Evolutionary conservation across 2,888 invertebrate genomes (phyloP).

Genomic region (Napeogenes inachia): DNA sequence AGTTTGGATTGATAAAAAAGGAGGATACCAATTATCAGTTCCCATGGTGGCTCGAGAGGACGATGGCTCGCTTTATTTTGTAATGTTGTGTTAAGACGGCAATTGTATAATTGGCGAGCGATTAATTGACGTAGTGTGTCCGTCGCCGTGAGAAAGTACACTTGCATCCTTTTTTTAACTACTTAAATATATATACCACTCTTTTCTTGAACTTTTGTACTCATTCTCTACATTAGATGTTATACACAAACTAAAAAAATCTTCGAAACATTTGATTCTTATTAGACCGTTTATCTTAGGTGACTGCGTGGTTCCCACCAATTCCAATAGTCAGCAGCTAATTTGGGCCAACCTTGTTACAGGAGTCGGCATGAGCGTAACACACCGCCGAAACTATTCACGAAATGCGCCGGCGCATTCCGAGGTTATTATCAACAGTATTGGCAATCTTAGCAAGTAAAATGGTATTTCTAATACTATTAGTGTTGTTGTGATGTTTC

Average conservation of each 20-base stretch:
- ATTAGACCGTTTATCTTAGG: slow-evolving; percentile 23
- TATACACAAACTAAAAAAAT: not conserved
- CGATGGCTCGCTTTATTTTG: slow-evolving; percentile 25
- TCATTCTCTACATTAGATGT: not conserved
- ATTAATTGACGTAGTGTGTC: slow-evolving; percentile 45
- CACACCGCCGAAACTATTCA: slow-evolving; percentile 10
- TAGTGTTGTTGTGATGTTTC: not conserved
- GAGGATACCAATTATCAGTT: slow-evolving; percentile 29
- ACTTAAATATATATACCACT: not conserved
- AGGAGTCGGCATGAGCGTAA: slow-evolving; percentile 2
- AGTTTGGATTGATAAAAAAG: not conserved
- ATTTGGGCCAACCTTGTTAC: slow-evolving; percentile 18
- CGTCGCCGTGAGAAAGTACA: slow-evolving; percentile 19
- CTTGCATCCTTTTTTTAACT: not conserved
- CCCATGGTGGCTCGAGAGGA: slow-evolving; percentile 31
- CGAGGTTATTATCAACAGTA: slow-evolving; percentile 1
- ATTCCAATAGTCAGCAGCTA: slow-evolving; percentile 12
- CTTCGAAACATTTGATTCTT: not conserved
- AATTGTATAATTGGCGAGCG: slow-evolving; percentile 62
- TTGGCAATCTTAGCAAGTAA: not conserved
- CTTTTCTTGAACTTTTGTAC: not conserved
- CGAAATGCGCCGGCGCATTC: slow-evolving; percentile 19
- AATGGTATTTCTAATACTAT: not conserved
- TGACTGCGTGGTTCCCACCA: slow-evolving; percentile 26
- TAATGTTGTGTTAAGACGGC: slow-evolving; percentile 41